Percentiles rank a stretch among this genome's conserved stretches.
Evolutionary conservation across 1,140 invertebrate genomes (phyloP).

Genomic region (Steinernema feltiae): DNA sequence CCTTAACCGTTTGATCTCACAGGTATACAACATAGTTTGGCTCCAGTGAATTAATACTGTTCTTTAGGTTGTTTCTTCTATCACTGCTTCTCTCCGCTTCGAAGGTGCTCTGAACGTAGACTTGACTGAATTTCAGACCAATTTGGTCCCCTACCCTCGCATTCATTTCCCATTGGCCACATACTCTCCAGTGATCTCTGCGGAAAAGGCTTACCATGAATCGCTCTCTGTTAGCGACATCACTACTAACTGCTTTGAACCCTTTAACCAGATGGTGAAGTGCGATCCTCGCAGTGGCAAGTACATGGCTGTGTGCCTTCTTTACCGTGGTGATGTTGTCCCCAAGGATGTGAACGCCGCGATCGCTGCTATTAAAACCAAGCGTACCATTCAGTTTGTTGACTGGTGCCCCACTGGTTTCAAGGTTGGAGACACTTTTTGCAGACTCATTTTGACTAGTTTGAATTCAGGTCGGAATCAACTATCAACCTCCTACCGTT

Average conservation of each 20-base stretch:
- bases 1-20: slow-evolving; percentile 72
- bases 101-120: slow-evolving; percentile 79
- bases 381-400: slow-evolving; percentile 77
- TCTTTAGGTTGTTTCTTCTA: slow-evolving; percentile 70
- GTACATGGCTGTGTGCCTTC: slow-evolving; percentile 74
- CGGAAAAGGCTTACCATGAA: slow-evolving; percentile 63
- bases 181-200: slow-evolving; percentile 61
- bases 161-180: slow-evolving; percentile 66
- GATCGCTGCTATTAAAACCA: slow-evolving; percentile 77
- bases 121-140: slow-evolving; percentile 77
- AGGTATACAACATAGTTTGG: slow-evolving; percentile 54
- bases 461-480: slow-evolving; percentile 52
- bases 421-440: slow-evolving; percentile 46
- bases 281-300: slow-evolving; percentile 60
- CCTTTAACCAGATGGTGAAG: slow-evolving; percentile 75
- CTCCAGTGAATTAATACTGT: not conserved
- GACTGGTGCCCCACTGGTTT: slow-evolving; percentile 73
- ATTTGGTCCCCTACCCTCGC: slow-evolving; percentile 74
- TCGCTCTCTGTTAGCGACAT: slow-evolving; percentile 71
- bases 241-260: slow-evolving; percentile 73
- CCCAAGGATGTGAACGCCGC: slow-evolving; percentile 74
- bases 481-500: slow-evolving; percentile 52
- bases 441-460: not conserved
- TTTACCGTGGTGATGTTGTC: slow-evolving; percentile 72
- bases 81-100: slow-evolving; percentile 75